Percentiles rank a stretch among this genome's conserved stretches.
Evolutionary conservation across 1,140 invertebrate species (phyloP).

Genomic region (Orius laevigatus): DNA sequence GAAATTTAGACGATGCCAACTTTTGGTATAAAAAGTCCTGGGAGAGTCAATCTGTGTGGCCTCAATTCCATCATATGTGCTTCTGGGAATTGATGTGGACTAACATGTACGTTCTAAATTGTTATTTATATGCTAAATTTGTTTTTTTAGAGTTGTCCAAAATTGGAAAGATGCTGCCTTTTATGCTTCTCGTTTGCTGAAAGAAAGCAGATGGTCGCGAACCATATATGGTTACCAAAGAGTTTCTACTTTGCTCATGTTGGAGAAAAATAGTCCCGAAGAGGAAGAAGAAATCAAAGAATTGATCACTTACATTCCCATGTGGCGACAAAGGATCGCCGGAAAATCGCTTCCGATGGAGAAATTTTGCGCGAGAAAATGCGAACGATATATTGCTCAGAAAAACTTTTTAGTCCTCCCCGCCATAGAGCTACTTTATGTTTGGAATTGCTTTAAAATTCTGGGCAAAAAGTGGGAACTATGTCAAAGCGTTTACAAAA

Average conservation of each 20-base stretch:
- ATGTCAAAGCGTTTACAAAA: conserved; percentile 49
- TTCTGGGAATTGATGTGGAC: conserved; percentile 94
- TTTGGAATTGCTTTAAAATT: conserved; percentile 87
- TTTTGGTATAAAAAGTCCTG: conserved; percentile 68
- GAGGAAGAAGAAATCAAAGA: conserved; percentile 31
- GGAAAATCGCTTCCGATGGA: conserved; percentile 94
- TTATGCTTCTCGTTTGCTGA: conserved; percentile 52
- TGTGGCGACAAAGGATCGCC: conserved; percentile 74
- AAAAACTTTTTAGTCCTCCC: conserved; percentile 59
- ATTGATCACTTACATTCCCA: conserved; percentile 61
- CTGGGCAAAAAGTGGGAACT: conserved; percentile 52
- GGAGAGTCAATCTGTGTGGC: conserved; percentile 71
- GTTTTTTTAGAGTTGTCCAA: conserved; percentile 31
- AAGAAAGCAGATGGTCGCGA: conserved; percentile 77
- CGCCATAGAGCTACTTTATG: conserved; percentile 72
- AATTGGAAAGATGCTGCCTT: conserved; percentile 54
- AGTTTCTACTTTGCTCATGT: conserved; percentile 64
- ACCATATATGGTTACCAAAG: conserved; percentile 84
- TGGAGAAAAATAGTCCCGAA: conserved; percentile 34
- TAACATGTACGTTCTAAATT: conserved; percentile 41
- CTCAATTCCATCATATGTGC: conserved; percentile 87
- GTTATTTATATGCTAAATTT: background rate
- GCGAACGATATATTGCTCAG: conserved; percentile 59
- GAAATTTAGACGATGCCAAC: conserved; percentile 57
- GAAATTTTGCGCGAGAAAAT: conserved; percentile 81